These are phyloP conservation scores for Athrips mouffetella DNA, from an alignment of 2,888 invertebrate genomes.

Conservation along the genomic window DNA sequence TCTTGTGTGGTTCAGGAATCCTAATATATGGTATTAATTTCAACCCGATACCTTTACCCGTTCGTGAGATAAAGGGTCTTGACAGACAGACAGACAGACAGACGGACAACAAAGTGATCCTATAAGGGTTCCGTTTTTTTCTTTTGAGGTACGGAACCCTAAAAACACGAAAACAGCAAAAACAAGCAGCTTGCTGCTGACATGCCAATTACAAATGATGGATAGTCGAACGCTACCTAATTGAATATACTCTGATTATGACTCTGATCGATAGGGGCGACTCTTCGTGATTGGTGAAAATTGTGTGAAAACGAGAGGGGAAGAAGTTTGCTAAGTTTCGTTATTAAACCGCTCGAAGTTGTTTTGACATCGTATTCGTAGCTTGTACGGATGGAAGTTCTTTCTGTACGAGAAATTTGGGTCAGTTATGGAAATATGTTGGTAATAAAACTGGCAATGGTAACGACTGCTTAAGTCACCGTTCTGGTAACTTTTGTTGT, in stretches of 20 bases:
- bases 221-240: constrained; percentile 24
- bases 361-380: constrained; percentile 3
- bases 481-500: no score
- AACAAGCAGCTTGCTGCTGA: constrained; percentile 20
- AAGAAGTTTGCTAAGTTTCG: constrained; percentile 1
- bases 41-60: no score
- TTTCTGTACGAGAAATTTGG: background rate
- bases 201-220: constrained; percentile 29
- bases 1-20: no score
- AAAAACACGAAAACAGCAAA: no score
- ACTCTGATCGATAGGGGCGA: constrained; percentile 27
- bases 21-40: no score
- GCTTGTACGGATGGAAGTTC: background rate
- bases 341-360: constrained; percentile 9
- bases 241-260: constrained; percentile 27
- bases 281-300: background rate
- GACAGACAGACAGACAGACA: no score
- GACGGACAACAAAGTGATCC: no score
- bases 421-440: background rate
- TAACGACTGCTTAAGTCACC: no score
- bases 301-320: background rate
- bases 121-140: no score
- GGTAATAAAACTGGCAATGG: background rate
- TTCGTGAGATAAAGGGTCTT: no score
- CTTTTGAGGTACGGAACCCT: no score